Evolutionary conservation across 2,888 invertebrate genomes (phyloP).

Genomic region (Dolichomitus sp.): DNA sequence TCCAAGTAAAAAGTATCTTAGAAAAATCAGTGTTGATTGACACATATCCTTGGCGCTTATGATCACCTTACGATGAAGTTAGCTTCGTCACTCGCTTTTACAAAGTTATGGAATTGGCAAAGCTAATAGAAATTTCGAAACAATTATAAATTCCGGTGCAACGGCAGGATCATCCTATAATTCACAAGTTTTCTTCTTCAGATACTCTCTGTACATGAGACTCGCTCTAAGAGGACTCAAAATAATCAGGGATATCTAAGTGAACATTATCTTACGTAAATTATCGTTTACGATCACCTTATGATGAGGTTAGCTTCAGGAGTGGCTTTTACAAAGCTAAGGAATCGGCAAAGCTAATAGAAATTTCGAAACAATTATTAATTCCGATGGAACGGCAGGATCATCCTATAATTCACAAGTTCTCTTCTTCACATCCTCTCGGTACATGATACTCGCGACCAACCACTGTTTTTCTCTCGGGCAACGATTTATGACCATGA

Average conservation of each 20-base stretch:
- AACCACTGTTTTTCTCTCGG: slow-evolving; percentile 61
- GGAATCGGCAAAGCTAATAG: background rate
- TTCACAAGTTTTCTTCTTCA: background rate
- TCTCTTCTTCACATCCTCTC: background rate
- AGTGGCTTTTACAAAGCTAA: background rate
- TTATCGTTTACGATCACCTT: no score
- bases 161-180: background rate
- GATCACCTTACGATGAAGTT: no score
- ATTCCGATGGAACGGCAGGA: background rate
- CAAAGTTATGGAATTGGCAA: background rate
- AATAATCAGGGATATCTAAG: no score
- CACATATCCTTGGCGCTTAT: no score
- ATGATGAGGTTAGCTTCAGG: no score
- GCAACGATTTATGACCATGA: slow-evolving; percentile 57
- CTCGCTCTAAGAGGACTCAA: no score
- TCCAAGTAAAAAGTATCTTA: no score
- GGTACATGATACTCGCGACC: slow-evolving; percentile 49
- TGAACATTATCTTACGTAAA: no score
- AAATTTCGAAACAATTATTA: background rate
- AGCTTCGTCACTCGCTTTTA: background rate
- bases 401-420: background rate
- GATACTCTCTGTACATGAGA: slow-evolving; percentile 35
- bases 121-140: background rate
- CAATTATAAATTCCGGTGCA: background rate
- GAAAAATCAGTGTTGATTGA: no score